phyloP scores from a whole-genome alignment of 2,797 vertebrate species.

The Darevskia mixta region DNA sequence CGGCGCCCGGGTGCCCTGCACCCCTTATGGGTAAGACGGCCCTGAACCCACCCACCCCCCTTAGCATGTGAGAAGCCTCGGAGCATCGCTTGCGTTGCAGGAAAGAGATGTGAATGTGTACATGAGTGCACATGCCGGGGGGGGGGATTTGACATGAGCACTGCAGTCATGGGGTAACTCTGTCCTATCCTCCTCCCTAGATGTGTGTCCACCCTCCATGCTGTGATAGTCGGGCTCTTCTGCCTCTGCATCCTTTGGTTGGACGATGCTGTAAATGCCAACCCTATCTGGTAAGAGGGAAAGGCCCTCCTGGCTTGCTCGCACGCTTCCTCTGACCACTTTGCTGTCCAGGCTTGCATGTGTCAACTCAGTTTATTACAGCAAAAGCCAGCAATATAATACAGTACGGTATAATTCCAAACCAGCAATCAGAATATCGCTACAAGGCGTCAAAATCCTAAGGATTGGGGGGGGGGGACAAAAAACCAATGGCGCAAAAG shows the following conservation, averaged over 20 bases:
- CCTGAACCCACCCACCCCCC: neutral
- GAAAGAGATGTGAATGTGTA: neutral
- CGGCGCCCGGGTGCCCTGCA: too few relatives aligned
- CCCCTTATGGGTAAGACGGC: too few relatives aligned
- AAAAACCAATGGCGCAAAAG: too few relatives aligned
- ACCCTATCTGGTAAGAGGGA: slow-evolving; percentile 85
- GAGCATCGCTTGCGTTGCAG: too few relatives aligned
- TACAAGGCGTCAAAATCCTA: too few relatives aligned
- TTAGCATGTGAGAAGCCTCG: neutral
- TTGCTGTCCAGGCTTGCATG: too few relatives aligned
- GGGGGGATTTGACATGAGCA: neutral
- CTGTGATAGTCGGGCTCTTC: slow-evolving; percentile 84
- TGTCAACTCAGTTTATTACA: too few relatives aligned
- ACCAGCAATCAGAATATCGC: too few relatives aligned
- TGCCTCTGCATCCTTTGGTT: slow-evolving; percentile 87
- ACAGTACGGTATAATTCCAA: too few relatives aligned
- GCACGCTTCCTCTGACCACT: neutral
- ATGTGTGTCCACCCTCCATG: slow-evolving; percentile 85
- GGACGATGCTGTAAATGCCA: slow-evolving; percentile 82
- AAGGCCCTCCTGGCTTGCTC: neutral
- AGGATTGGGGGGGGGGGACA: too few relatives aligned
- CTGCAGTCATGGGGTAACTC: neutral
- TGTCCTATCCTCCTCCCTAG: slow-evolving; percentile 53
- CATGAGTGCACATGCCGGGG: too few relatives aligned
- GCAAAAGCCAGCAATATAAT: too few relatives aligned